Evolutionary conservation across 2,113 vertebrate species (phyloP).

Genomic region (Eudyptes chrysolophus): DNA sequence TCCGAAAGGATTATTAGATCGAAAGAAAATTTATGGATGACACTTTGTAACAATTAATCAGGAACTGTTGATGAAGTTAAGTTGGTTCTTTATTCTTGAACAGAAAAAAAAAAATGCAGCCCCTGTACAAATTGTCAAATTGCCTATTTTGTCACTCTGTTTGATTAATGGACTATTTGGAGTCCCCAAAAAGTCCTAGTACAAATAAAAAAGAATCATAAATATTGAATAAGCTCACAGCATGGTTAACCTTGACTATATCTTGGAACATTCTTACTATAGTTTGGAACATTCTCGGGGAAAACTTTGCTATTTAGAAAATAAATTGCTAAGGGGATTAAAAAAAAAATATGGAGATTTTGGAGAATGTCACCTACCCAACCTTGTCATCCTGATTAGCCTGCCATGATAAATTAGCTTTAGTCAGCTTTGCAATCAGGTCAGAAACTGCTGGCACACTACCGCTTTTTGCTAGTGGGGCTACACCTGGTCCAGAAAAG

Average conservation of each 20-base stretch:
- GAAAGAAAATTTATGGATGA: constrained; percentile 91
- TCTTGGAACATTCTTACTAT: constrained; percentile 78
- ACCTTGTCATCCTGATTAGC: constrained; percentile 88
- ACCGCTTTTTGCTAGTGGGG: background rate
- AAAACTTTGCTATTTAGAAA: constrained; percentile 76
- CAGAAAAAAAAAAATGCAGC: constrained; percentile 52
- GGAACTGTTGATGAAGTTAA: constrained; percentile 88
- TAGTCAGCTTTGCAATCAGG: constrained; percentile 84
- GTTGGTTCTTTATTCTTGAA: constrained; percentile 76
- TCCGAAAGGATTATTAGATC: constrained; percentile 90
- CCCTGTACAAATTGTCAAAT: constrained; percentile 80
- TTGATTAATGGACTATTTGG: constrained; percentile 92
- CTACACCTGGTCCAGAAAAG: background rate
- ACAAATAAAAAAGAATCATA: constrained; percentile 84
- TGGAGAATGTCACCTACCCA: constrained; percentile 87
- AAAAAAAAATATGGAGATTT: constrained; percentile 71
- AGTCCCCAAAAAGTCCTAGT: constrained; percentile 79
- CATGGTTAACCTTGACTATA: constrained; percentile 81
- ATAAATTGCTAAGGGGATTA: constrained; percentile 77
- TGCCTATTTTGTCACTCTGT: constrained; percentile 86
- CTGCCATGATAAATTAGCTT: constrained; percentile 89
- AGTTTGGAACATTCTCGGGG: constrained; percentile 75
- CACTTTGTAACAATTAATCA: constrained; percentile 93
- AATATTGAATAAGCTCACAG: constrained; percentile 82
- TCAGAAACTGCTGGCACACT: constrained; percentile 63